These are phyloP conservation scores for Lamellibrachia satsuma DNA, from an alignment of 2,888 invertebrate genomes.

Conservation along the genomic window DNA sequence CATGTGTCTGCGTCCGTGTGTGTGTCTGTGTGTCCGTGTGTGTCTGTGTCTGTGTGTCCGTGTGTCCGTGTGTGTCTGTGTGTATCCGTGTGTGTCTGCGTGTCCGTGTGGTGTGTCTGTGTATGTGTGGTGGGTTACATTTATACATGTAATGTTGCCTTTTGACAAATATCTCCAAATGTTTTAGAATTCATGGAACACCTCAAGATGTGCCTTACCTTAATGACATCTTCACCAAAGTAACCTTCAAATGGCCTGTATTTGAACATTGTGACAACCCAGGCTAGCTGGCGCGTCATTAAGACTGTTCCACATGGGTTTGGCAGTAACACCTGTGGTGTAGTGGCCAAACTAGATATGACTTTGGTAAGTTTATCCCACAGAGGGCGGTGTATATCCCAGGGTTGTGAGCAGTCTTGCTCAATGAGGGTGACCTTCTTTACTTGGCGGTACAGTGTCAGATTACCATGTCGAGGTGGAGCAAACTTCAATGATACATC, in stretches of 20 bases:
- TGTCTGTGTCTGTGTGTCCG: too few species aligned
- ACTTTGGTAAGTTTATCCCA: not conserved
- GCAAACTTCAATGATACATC: not conserved
- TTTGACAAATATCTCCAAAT: not conserved
- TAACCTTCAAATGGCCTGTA: not conserved
- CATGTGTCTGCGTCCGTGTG: too few species aligned
- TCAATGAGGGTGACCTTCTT: not conserved
- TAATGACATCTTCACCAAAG: not conserved
- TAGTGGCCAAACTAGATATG: not conserved
- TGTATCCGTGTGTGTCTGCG: too few species aligned
- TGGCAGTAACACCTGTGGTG: not conserved
- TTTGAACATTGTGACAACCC: conserved; percentile 1
- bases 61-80: too few species aligned
- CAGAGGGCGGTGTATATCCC: not conserved
- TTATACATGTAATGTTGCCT: too few species aligned
- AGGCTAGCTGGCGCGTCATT: not conserved
- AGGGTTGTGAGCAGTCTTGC: not conserved
- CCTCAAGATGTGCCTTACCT: not conserved
- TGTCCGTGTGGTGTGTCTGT: too few species aligned
- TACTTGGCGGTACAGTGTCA: not conserved
- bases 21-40: too few species aligned
- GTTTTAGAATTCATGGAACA: not conserved
- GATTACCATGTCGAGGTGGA: not conserved
- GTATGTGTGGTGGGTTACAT: too few species aligned
- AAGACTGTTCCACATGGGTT: not conserved